Base-by-base conservation (phyloP, 2,888 invertebrate species). In the Acanthosoma haemorrhoidale region DNA sequence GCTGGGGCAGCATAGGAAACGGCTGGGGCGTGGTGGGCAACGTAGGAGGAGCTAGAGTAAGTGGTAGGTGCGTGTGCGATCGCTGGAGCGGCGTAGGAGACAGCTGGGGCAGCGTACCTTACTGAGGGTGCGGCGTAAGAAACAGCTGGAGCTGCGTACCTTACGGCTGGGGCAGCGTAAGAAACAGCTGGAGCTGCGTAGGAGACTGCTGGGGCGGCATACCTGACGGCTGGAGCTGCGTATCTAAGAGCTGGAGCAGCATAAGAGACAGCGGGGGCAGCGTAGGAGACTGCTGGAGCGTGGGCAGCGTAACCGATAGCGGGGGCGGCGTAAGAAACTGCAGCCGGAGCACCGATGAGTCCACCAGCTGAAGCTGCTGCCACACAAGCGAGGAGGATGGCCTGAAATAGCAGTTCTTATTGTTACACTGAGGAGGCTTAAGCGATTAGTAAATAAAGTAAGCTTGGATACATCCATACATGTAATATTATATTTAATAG, bases 361-460 rank as follows among this genome's bases (percentile, higher is more conserved):
- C 77, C 78, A 32, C 80, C 79, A 75, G 78, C 79, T 60, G 79
- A 78, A 59, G 77, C 78, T 66, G 79, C 77, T 71, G 77, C 75
- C 71, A 76, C 75, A 76, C 82, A 77, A 61, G 82, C 79, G 71
- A 82, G 80, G 73, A 82, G 76, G 60, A 80, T 76, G 64, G 76
- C 74, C 77, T 21, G 29, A 68, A 75, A 75, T 61, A 66, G 70
- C n/a, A n/a, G n/a, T n/a, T n/a, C n/a, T n/a, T n/a, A n/a, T n/a
- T n/a, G n/a, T n/a, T n/a, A n/a, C n/a, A n/a, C n/a, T n/a, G n/a
- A n/a, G n/a, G n/a, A n/a, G n/a, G n/a, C n/a, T n/a, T n/a, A n/a
- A n/a, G n/a, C n/a, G n/a, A n/a, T n/a, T n/a, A n/a, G n/a, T n/a
- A n/a, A n/a, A n/a, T n/a, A n/a, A n/a, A n/a, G n/a, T n/a, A n/a